These are phyloP conservation scores for Arvicanthis niloticus DNA, from an alignment of 2,113 vertebrate genomes.

Conservation along the genomic window DNA sequence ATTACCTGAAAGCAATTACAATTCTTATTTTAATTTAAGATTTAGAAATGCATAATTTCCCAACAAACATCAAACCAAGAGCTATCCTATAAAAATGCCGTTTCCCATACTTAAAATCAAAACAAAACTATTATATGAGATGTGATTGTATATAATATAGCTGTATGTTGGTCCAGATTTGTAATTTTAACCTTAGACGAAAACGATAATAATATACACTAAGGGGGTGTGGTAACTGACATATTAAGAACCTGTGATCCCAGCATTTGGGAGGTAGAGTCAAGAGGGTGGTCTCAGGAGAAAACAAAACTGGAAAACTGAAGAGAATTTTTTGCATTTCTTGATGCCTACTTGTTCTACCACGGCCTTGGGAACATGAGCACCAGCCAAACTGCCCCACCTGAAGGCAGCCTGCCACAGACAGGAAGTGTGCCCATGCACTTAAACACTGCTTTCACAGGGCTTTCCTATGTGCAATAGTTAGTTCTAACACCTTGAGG, in stretches of 20 bases:
- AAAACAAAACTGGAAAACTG: background rate
- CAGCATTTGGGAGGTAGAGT: background rate
- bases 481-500: background rate
- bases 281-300: background rate
- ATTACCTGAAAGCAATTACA: constrained; percentile 90
- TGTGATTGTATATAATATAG: background rate
- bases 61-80: constrained; percentile 40
- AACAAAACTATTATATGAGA: background rate
- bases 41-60: background rate
- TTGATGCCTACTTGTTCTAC: background rate
- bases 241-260: background rate
- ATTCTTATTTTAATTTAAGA: constrained; percentile 60
- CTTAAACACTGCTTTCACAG: background rate
- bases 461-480: background rate
- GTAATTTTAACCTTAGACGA: background rate
- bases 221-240: background rate
- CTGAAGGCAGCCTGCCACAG: background rate
- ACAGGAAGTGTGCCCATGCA: background rate
- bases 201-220: background rate
- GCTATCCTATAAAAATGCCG: background rate
- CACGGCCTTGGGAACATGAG: background rate
- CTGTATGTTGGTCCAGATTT: background rate
- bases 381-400: background rate
- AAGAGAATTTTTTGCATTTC: background rate
- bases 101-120: background rate